These are phyloP conservation scores for Mungos mungo DNA, from an alignment of 2,113 vertebrate genomes.

Conservation along the genomic window DNA sequence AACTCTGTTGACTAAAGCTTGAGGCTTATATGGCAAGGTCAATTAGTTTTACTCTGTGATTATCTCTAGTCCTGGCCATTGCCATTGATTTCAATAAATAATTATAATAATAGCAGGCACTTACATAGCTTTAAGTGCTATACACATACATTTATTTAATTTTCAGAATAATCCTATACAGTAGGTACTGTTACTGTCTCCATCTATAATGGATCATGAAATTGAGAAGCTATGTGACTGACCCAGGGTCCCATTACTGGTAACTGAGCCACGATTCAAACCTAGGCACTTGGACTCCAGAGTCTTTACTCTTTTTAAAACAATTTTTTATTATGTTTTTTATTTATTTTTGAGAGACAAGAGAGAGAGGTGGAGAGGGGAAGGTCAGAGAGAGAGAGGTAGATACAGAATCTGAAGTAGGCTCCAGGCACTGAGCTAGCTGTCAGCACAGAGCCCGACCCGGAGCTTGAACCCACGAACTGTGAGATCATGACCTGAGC, in stretches of 20 bases:
- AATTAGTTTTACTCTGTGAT: not conserved
- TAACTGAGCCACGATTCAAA: not conserved
- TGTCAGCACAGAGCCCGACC: no score
- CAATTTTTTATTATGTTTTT: no score
- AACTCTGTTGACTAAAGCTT: conserved; percentile 9
- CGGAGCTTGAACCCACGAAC: no score
- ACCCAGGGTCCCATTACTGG: not conserved
- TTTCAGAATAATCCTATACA: not conserved
- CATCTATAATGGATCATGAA: not conserved
- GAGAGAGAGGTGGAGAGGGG: no score
- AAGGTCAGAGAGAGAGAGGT: no score
- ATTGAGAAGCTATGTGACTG: not conserved
- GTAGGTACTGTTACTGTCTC: not conserved
- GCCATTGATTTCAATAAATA: conserved; percentile 44
- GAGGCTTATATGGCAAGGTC: not conserved
- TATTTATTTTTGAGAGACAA: no score
- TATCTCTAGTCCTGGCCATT: not conserved
- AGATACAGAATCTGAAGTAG: no score
- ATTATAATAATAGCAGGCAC: not conserved
- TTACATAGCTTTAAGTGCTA: not conserved
- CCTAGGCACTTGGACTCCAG: not conserved
- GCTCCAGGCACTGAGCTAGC: no score
- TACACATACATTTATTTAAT: not conserved
- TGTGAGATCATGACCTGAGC: no score
- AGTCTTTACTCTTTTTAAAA: not conserved